These are phyloP conservation scores for Danio jaintianensis DNA, from an alignment of 2,797 vertebrate genomes.

Conservation along the genomic window DNA sequence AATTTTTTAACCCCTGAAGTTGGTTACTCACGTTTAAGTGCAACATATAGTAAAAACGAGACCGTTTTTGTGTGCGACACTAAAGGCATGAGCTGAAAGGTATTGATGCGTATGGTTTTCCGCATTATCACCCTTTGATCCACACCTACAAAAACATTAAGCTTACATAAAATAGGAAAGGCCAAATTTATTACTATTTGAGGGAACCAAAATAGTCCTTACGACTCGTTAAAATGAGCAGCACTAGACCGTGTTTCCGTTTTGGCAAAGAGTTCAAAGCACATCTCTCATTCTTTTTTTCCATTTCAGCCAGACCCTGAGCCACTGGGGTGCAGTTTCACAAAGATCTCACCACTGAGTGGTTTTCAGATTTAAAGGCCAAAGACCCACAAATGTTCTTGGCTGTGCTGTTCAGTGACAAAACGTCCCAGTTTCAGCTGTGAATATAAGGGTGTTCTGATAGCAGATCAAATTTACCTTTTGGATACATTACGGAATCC, in stretches of 20 bases:
- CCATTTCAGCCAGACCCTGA: constrained; percentile 72
- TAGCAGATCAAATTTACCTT: constrained; percentile 57
- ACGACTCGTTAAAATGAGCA: constrained; percentile 77
- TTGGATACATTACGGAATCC: constrained; percentile 58
- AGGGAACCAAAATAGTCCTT: constrained; percentile 76
- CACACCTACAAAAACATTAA: constrained; percentile 71
- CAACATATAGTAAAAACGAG: constrained; percentile 30
- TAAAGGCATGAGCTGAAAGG: constrained; percentile 64
- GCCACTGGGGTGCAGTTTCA: constrained; percentile 75
- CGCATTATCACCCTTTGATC: constrained; percentile 75
- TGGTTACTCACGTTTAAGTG: constrained; percentile 5
- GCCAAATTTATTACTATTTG: constrained; percentile 74
- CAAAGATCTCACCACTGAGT: constrained; percentile 70
- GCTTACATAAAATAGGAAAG: constrained; percentile 70
- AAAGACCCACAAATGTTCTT: constrained; percentile 70
- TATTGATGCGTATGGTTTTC: constrained; percentile 61
- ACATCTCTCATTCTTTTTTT: constrained; percentile 63
- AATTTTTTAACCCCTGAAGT: constrained; percentile 6
- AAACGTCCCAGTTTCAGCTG: constrained; percentile 55
- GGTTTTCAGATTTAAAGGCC: constrained; percentile 78
- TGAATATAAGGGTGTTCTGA: constrained; percentile 56
- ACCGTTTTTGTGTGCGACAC: constrained; percentile 16
- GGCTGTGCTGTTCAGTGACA: constrained; percentile 70
- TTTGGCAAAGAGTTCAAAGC: constrained; percentile 77
- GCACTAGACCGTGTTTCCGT: constrained; percentile 79